A percentile compares a stretch with the other conserved stretches of the same genome.
These are phyloP conservation scores for Cnemophilus loriae DNA, from an alignment of 2,113 vertebrate genomes.

Conservation along the genomic window DNA sequence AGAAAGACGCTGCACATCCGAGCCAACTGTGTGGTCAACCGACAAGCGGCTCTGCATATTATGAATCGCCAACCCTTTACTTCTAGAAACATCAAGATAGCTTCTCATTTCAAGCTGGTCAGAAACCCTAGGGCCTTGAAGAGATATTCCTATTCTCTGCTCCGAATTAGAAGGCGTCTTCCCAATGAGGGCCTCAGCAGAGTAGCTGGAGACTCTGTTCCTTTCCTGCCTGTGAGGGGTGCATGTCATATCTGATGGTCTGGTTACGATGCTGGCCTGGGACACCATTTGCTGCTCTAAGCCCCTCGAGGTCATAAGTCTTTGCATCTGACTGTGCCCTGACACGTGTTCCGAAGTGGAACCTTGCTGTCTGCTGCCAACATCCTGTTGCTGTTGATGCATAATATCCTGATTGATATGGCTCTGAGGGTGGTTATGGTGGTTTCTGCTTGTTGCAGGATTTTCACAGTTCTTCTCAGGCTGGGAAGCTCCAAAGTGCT, in stretches of 20 bases:
- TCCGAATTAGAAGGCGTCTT: slow-evolving; percentile 87
- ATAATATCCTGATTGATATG: slow-evolving; percentile 81
- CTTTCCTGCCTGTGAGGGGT: slow-evolving; percentile 90
- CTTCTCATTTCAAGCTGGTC: slow-evolving; percentile 91
- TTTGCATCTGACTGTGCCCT: slow-evolving; percentile 85
- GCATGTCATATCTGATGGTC: slow-evolving; percentile 86
- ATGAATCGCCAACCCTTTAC: slow-evolving; percentile 83
- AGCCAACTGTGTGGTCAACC: slow-evolving; percentile 77
- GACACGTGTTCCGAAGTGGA: slow-evolving; percentile 72
- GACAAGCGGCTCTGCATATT: slow-evolving; percentile 84
- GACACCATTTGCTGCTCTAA: slow-evolving; percentile 93
- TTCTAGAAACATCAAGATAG: slow-evolving; percentile 88
- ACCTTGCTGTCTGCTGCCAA: slow-evolving; percentile 77
- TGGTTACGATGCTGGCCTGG: slow-evolving; percentile 84
- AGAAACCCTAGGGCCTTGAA: slow-evolving; percentile 82
- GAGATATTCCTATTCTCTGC: slow-evolving; percentile 86
- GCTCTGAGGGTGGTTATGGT: slow-evolving; percentile 77
- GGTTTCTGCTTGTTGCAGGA: slow-evolving; percentile 76
- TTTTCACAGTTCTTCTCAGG: slow-evolving; percentile 92
- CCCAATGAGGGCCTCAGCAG: slow-evolving; percentile 94
- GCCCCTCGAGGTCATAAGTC: slow-evolving; percentile 86
- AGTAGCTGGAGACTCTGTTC: slow-evolving; percentile 94
- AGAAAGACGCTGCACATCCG: slow-evolving; percentile 83
- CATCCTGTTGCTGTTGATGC: slow-evolving; percentile 78
- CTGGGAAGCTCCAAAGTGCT: slow-evolving; percentile 85